phyloP scores from a whole-genome alignment of 2,113 vertebrate genomes.

The Stegostoma tigrinum region DNA sequence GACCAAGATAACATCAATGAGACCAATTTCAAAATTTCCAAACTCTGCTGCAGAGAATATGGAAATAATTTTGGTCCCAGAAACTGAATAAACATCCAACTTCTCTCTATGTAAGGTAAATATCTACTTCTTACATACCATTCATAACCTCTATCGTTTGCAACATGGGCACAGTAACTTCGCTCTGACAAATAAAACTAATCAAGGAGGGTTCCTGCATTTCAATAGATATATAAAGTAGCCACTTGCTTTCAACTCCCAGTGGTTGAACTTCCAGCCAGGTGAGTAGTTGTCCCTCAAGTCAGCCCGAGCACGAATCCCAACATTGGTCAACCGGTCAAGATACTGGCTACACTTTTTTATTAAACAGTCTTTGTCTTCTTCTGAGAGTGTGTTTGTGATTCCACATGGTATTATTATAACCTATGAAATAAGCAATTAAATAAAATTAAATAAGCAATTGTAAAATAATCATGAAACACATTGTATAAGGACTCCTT shows the following conservation, averaged over 20 bases:
- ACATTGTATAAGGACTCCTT: not conserved
- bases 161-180: not conserved
- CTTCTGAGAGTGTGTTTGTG: conserved; percentile 78
- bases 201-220: not conserved
- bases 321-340: conserved; percentile 56
- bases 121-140: not conserved
- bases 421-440: conserved; percentile 56
- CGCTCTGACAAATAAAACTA: not conserved
- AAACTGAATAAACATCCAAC: not conserved
- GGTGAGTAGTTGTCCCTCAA: conserved; percentile 92
- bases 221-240: not conserved
- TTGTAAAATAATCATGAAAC: not conserved
- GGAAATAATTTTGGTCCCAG: not conserved
- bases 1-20: not conserved
- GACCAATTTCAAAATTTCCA: not conserved
- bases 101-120: not conserved
- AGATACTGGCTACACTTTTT: conserved; percentile 75
- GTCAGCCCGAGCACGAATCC: conserved; percentile 71
- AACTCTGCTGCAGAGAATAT: not conserved
- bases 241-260: conserved; percentile 85
- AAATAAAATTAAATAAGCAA: not conserved
- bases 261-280: conserved; percentile 98
- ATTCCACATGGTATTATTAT: conserved; percentile 92
- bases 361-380: conserved; percentile 72
- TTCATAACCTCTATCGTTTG: not conserved